Percentiles rank a stretch among this genome's conserved stretches.
Evolutionary conservation across 2,113 vertebrate species (phyloP).

Genomic region (Phylloscopus trochiloides): DNA sequence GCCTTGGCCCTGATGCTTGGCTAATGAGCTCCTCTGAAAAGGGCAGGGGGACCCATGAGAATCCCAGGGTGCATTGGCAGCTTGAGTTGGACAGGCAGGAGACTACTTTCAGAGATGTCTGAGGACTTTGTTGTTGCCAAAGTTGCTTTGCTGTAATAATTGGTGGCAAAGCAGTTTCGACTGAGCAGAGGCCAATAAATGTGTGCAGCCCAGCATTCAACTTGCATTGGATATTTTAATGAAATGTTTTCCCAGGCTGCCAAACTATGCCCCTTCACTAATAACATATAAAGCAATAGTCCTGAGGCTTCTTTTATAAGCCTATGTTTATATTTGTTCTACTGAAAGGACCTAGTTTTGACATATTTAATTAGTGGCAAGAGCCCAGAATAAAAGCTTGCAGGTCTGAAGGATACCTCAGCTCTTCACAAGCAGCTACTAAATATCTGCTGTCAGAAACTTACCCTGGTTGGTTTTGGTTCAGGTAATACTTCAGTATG

Average conservation of each 20-base stretch:
- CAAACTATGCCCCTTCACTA: not conserved
- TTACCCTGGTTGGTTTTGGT: not conserved
- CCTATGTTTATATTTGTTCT: not conserved
- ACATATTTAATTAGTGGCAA: not conserved
- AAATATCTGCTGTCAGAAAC: slow-evolving; percentile 3
- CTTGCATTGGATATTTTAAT: not conserved
- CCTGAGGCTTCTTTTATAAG: not conserved
- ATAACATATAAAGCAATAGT: not conserved
- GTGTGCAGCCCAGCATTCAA: not conserved
- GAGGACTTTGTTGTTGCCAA: not conserved
- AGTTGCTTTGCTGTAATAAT: not conserved
- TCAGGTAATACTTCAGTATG: not conserved
- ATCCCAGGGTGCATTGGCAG: accelerated
- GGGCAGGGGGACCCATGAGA: not conserved
- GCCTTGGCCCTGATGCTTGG: not conserved
- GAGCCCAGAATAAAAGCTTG: not conserved
- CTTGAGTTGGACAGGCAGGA: not conserved
- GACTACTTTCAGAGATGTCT: not conserved
- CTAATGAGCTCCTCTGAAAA: not conserved
- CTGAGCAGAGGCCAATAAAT: not conserved
- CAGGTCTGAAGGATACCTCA: not conserved
- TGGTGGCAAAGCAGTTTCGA: not conserved
- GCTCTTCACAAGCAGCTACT: not conserved
- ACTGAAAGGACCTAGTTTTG: not conserved
- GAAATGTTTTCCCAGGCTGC: not conserved